Evolutionary conservation across 2,888 invertebrate species (phyloP), one percentile per base, ranked within the genome.

Genomic region (Syrphus vitripennis): DNA sequence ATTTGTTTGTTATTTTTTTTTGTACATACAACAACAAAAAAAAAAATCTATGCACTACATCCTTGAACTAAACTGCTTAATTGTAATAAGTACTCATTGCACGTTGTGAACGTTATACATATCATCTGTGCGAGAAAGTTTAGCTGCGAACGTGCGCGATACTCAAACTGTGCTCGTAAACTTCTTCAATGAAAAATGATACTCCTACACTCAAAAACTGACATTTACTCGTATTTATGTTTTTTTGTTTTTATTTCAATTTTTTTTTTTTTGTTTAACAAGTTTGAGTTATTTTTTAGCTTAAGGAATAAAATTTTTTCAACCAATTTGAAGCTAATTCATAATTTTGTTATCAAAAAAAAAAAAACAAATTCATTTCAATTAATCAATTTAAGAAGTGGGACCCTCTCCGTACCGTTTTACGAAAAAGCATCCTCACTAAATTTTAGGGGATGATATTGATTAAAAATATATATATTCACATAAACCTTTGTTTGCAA

Each of bases 51-150:
- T 3, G 7, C 16, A 34, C n/a, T 45, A 45, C 10, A 48, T 48
- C 3, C n/a, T 14, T 19, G 7, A 34, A 50, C 34, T 48, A 16
- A 50, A 48, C 21, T 34, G n/a, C 34, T 67, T 67, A 67, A 67
- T 67, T 67, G 67, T 67, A 67, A 67, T 67, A 50, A 67, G 67
- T 34, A 67, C 67, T 50, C 67, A 50, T 67, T 50, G 50, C 67
- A 67, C 67, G 67, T 67, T 48, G 67, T 34, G 2, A 26, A 50
- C n/a, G 34, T 7, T 67, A 50, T 67, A 31, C 6, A 6, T 29
- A 37, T 3, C 16, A 10, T 31, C 29, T 29, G 29, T 19, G n/a
- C 12, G 7, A 1, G 34, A 34, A 12, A 14, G 29, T 45, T 29
- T 29, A 21, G 29, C 29, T 6, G 19, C 45, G 29, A 16, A 65